phyloP scores from a whole-genome alignment of 2,797 vertebrate genomes.

The Gambusia yucatana region DNA sequence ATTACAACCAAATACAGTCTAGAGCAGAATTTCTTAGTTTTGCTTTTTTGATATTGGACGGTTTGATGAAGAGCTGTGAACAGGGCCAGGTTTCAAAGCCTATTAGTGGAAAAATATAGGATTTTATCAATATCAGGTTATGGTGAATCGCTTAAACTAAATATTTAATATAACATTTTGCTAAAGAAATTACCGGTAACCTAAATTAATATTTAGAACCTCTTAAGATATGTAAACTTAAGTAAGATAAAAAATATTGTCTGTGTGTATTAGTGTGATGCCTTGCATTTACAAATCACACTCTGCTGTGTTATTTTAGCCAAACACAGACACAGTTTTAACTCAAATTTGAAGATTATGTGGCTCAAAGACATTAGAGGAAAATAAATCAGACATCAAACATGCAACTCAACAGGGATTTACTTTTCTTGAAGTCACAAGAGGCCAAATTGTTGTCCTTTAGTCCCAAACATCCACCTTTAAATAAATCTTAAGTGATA shows the following conservation, averaged over 20 bases:
- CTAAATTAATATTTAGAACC: not conserved
- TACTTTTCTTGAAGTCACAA: not conserved
- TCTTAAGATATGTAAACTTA: not conserved
- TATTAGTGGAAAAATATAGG: constrained; percentile 26
- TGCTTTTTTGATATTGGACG: constrained; percentile 16
- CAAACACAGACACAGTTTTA: not conserved
- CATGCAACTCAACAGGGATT: not conserved
- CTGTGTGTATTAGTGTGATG: not conserved
- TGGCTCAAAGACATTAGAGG: not conserved
- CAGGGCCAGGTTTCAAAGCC: constrained; percentile 25
- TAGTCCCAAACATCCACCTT: not conserved
- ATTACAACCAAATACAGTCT: constrained; percentile 7
- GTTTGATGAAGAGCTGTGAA: constrained; percentile 41
- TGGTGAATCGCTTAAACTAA: constrained; percentile 20
- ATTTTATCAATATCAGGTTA: constrained; percentile 14
- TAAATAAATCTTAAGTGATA: too few species aligned
- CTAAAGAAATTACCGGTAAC: not conserved
- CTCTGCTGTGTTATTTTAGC: not conserved
- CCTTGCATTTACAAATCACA: not conserved
- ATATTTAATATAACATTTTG: constrained; percentile 7
- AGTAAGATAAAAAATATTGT: not conserved
- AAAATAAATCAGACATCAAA: not conserved
- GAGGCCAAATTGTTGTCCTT: not conserved
- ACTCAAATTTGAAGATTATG: not conserved
- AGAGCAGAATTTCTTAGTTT: constrained; percentile 9